phyloP scores from a whole-genome alignment of 2,888 invertebrate genomes.

The Tetanocera ferruginea region DNA sequence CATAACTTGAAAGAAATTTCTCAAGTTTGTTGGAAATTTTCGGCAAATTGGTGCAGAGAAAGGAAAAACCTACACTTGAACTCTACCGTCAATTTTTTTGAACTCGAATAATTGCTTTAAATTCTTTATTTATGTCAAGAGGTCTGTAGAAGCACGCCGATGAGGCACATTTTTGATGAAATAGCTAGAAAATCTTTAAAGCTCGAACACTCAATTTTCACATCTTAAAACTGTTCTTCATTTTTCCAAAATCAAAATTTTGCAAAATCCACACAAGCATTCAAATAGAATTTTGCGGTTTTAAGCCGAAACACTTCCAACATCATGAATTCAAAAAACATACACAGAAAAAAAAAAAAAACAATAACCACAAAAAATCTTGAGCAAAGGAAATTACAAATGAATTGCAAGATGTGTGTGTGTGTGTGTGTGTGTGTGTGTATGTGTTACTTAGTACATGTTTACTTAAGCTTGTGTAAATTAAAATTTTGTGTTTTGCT shows the following conservation, averaged over 20 bases:
- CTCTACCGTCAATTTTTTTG: no score
- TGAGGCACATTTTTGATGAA: no score
- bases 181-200: no score
- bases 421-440: constrained; percentile 2
- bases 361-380: constrained; percentile 2
- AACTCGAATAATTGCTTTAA: no score
- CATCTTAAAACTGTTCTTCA: not conserved
- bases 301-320: not conserved
- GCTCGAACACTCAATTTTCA: not conserved
- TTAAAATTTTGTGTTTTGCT: constrained; percentile 15
- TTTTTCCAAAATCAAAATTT: not conserved
- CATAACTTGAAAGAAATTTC: no score
- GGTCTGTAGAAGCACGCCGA: no score
- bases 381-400: not conserved
- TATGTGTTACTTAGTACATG: not conserved
- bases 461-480: not conserved
- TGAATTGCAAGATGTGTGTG: not conserved
- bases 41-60: no score
- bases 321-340: not conserved
- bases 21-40: no score
- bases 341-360: not conserved
- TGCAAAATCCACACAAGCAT: constrained; percentile 23
- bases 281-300: constrained; percentile 21
- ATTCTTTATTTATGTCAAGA: no score
- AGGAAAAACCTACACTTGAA: no score